These are phyloP conservation scores for Proisotoma minuta DNA, from an alignment of 2,888 invertebrate species.

Conservation along the genomic window DNA sequence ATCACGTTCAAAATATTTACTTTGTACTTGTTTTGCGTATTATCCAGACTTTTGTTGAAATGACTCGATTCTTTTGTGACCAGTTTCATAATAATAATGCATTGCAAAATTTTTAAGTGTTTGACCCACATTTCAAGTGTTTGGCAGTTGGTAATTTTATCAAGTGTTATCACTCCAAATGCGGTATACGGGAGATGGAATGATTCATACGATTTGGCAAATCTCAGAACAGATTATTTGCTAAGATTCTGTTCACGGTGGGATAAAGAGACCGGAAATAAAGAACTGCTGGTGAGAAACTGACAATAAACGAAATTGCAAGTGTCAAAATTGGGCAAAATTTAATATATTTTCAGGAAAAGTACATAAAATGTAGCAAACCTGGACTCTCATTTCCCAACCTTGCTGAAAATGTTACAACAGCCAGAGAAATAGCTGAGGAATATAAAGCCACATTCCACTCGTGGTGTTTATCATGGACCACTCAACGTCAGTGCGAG, in stretches of 20 bases:
- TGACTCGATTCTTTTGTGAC: no score
- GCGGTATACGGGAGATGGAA: not conserved
- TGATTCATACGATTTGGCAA: not conserved
- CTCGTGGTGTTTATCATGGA: constrained; percentile 16
- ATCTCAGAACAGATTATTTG: constrained; percentile 14
- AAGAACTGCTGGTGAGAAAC: not conserved
- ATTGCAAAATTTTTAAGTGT: no score
- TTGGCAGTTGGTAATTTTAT: no score
- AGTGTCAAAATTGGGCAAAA: no score
- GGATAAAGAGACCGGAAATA: no score
- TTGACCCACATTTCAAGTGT: no score
- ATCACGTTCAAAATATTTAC: no score
- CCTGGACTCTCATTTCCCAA: constrained; percentile 9
- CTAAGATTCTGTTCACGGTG: not conserved
- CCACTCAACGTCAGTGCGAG: constrained; percentile 9
- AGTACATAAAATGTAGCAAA: constrained; percentile 10
- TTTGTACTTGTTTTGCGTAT: no score
- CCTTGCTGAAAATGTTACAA: not conserved
- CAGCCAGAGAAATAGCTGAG: not conserved
- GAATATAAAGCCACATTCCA: not conserved
- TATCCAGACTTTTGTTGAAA: no score
- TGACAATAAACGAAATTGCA: no score
- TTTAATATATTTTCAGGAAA: not conserved
- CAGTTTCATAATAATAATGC: no score
- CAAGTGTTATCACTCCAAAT: no score